A percentile compares a stretch with the other conserved stretches of the same genome.
phyloP scores from a whole-genome alignment of 2,888 invertebrate genomes.

The Drosophila suboccidentalis region DNA sequence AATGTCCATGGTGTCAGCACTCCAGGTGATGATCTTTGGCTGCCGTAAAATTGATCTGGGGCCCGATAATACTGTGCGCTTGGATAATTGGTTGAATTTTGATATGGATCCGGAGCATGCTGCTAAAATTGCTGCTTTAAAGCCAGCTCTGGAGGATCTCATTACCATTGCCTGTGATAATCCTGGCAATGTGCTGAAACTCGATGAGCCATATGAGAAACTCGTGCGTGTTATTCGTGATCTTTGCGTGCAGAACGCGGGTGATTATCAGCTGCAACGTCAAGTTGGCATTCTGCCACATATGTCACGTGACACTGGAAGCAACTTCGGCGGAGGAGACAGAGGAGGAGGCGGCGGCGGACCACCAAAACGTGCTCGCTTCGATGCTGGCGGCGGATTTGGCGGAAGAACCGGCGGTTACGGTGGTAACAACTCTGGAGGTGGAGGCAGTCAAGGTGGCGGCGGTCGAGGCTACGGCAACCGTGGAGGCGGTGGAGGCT shows the following conservation, averaged over 20 bases:
- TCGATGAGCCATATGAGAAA: conserved; percentile 83
- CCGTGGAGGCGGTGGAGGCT: conserved; percentile 46
- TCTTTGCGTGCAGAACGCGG: conserved; percentile 92
- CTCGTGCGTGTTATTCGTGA: conserved; percentile 90
- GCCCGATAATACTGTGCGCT: conserved; percentile 89
- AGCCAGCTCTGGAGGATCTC: conserved; percentile 95
- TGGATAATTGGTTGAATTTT: conserved; percentile 98
- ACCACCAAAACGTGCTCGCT: conserved; percentile 61
- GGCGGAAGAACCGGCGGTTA: conserved; percentile 58
- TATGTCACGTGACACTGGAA: conserved; percentile 71
- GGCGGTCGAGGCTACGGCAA: conserved; percentile 33
- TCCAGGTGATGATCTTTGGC: conserved; percentile 96
- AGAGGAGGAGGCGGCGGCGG: conserved; percentile 68
- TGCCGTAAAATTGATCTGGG: conserved; percentile 89
- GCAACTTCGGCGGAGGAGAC: conserved; percentile 52
- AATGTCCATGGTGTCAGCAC: conserved; percentile 97
- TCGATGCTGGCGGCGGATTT: conserved; percentile 59
- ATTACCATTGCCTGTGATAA: conserved; percentile 92
- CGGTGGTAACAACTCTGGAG: conserved; percentile 7
- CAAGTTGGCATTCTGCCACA: conserved; percentile 84
- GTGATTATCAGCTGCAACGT: conserved; percentile 89
- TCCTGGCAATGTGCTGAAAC: conserved; percentile 91
- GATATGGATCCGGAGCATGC: conserved; percentile 93
- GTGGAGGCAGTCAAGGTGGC: background rate
- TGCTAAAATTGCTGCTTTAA: conserved; percentile 92